Percentiles rank a stretch among this genome's conserved stretches.
phyloP scores from a whole-genome alignment of 2,797 vertebrate genomes.

The Sarcophilus harrisii region DNA sequence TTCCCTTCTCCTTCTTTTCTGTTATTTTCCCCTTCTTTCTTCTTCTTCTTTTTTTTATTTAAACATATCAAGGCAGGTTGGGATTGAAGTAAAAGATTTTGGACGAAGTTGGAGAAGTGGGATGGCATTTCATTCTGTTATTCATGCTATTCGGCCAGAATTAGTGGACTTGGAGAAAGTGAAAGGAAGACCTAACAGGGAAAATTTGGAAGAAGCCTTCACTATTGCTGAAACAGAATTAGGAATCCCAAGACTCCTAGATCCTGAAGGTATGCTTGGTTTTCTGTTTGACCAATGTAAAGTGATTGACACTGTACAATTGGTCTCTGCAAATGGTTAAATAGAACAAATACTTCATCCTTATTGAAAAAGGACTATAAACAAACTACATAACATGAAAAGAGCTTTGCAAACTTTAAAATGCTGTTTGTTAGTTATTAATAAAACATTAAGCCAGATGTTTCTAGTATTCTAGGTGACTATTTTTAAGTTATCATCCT shows the following conservation, averaged over 20 bases:
- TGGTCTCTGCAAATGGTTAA: not conserved
- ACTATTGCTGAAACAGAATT: constrained; percentile 93
- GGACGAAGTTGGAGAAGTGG: constrained; percentile 97
- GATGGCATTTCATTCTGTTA: constrained; percentile 94
- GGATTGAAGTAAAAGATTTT: constrained; percentile 96
- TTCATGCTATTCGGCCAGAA: constrained; percentile 93
- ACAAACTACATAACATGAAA: not conserved
- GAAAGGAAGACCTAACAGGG: constrained; percentile 89
- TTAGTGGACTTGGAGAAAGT: constrained; percentile 94
- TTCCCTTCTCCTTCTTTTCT: not conserved
- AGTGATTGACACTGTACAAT: not conserved
- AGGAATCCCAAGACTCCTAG: constrained; percentile 95
- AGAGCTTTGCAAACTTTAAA: not conserved
- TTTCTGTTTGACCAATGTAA: rapidly evolving
- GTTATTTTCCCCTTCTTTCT: not conserved
- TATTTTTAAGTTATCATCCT: not conserved
- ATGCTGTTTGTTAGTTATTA: not conserved
- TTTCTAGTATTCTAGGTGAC: not conserved
- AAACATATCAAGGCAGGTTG: constrained; percentile 86
- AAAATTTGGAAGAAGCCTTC: constrained; percentile 97
- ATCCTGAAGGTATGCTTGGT: constrained; percentile 92
- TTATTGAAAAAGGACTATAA: not conserved
- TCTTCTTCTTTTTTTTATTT: not conserved
- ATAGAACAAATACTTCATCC: not conserved
- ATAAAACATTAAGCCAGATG: not conserved